These are phyloP conservation scores for Papilio polytes DNA, from an alignment of 1,140 invertebrate species.

Conservation along the genomic window DNA sequence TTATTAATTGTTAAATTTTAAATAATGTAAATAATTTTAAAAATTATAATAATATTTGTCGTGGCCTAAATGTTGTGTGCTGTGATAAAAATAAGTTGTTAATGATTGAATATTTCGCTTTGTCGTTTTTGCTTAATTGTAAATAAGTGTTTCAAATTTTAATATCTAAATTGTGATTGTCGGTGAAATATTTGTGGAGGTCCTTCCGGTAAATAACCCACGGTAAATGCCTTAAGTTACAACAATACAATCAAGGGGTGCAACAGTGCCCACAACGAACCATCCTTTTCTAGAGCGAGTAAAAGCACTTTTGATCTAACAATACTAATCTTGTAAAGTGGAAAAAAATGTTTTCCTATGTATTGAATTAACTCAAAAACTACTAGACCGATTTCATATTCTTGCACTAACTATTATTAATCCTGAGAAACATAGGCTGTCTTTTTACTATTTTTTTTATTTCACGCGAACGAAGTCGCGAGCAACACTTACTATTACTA, in stretches of 20 bases:
- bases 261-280: neutral
- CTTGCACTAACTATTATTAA: too few relatives aligned
- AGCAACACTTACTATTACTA: too few relatives aligned
- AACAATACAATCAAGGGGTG: neutral
- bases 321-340: too few relatives aligned
- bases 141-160: neutral
- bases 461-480: too few relatives aligned
- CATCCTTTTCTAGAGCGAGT: neutral
- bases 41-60: constrained; percentile 31
- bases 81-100: constrained; percentile 53
- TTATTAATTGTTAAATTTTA: constrained; percentile 31
- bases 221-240: neutral
- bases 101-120: constrained; percentile 24
- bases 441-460: too few relatives aligned
- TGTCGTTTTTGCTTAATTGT: neutral
- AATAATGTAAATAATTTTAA: constrained; percentile 36
- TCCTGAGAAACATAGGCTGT: too few relatives aligned
- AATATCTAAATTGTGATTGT: neutral
- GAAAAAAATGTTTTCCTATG: too few relatives aligned
- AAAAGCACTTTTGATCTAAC: too few relatives aligned
- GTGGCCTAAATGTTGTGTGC: constrained; percentile 52
- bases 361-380: too few relatives aligned
- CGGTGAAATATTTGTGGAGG: neutral
- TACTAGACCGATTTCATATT: too few relatives aligned
- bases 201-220: neutral